These are phyloP conservation scores for Apodemus sylvaticus DNA, from an alignment of 2,113 vertebrate genomes.

Conservation along the genomic window DNA sequence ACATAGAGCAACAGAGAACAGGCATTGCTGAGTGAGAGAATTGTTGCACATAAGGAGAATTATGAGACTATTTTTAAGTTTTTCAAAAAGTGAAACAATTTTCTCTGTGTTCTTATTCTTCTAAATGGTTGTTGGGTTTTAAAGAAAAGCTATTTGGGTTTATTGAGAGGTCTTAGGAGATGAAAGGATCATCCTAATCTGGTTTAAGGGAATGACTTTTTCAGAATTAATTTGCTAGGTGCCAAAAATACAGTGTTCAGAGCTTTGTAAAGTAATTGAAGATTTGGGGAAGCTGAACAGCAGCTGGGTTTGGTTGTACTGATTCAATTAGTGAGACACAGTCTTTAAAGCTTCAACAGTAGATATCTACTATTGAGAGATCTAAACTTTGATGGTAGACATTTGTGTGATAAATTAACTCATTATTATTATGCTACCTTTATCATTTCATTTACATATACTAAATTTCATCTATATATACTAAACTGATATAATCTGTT, in stretches of 20 bases:
- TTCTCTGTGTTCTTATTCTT: not conserved
- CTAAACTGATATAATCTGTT: not conserved
- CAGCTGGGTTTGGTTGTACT: constrained; percentile 9
- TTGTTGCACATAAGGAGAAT: not conserved
- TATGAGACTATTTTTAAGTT: not conserved
- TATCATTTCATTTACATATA: not conserved
- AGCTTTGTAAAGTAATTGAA: constrained; percentile 59
- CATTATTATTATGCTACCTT: not conserved
- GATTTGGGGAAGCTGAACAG: not conserved
- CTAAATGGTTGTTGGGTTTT: constrained; percentile 25
- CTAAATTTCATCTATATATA: not conserved
- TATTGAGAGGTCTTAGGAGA: constrained; percentile 30
- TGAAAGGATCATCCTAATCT: constrained; percentile 51
- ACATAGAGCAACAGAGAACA: not conserved
- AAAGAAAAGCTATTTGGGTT: constrained; percentile 33
- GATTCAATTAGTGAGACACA: constrained; percentile 19
- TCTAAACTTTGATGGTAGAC: not conserved
- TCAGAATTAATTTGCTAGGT: constrained; percentile 38
- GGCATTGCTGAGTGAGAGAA: not conserved
- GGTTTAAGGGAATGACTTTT: not conserved
- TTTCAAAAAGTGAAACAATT: constrained; percentile 34
- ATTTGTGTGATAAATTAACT: not conserved
- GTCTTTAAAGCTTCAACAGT: not conserved
- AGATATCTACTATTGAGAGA: not conserved
- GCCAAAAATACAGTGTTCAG: constrained; percentile 12